Evolutionary conservation across 2,797 vertebrate species (phyloP), one percentile per base, ranked within the genome.

Genomic region (Pipistrellus pygmaeus): DNA sequence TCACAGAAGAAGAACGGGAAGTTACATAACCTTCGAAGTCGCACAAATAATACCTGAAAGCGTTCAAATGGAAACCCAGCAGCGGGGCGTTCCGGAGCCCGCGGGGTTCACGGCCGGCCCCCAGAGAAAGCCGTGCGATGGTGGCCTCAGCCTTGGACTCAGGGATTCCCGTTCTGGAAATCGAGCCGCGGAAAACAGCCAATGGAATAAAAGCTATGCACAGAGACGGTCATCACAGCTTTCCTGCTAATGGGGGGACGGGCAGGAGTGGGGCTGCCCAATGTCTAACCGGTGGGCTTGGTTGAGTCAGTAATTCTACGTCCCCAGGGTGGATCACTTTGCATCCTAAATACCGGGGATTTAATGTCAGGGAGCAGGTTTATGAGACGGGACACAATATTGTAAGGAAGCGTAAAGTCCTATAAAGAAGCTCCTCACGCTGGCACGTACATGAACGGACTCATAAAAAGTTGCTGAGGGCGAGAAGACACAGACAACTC

Each of bases 1-100:
- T 85, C 32, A 82, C 77, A 90, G 85, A 87, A 60, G 51, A 89
- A 91, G 51, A 83, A 68, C 44, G 38, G 44, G 83, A 90, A 78
- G 68, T 88, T 51, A 72, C 1, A 25, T 55, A 89, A 81, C n/a
- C 84, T 71, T 77, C 48, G 44, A 77, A 85, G 76, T 80, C 93
- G n/a, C 64, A 48, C 20, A 35, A 69, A 68, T 8, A 80, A 18
- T 35, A 69, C 66, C 46, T 11, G 46, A 64, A 5, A 77, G 85
- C 46, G 38, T 88, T 85, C 55, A 57, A 15, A 51, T 55, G 69
- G 48, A 51, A 77, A 81, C 41, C 48, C 46, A 78, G 88, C 62
- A 87, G 46, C 20, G 35, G 27, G 41, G 72, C 41, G 10, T 48
- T 71, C 75, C 71, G 38, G 53, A 76, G 71, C 17, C 55, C 14